Evolutionary conservation across 2,888 invertebrate genomes (phyloP).

Genomic region (Lamproptera curius): DNA sequence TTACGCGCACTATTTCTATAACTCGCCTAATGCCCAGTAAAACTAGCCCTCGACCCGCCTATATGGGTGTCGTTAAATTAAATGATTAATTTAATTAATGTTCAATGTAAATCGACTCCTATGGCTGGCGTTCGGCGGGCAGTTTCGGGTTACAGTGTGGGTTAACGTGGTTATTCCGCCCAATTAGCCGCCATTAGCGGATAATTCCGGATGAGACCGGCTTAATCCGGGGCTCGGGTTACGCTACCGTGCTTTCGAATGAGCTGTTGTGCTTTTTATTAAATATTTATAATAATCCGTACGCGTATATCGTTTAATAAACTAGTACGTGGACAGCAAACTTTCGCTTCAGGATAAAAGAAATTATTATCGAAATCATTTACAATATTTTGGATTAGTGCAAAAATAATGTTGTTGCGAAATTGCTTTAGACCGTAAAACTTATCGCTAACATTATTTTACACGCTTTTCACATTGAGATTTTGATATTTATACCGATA

Average conservation of each 20-base stretch:
- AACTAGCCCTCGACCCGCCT: background rate
- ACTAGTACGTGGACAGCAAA: no score
- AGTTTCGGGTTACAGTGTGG: slow-evolving; percentile 44
- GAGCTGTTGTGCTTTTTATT: slow-evolving; percentile 1
- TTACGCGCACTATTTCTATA: background rate
- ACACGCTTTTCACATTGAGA: no score
- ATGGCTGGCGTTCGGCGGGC: slow-evolving; percentile 34
- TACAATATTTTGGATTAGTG: no score
- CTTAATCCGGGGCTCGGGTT: slow-evolving; percentile 39
- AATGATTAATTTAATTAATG: slow-evolving; percentile 26
- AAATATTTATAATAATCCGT: no score
- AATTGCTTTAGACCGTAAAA: no score
- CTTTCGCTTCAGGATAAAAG: no score
- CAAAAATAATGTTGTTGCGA: no score
- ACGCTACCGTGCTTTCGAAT: slow-evolving; percentile 27
- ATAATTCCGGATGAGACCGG: slow-evolving; percentile 46
- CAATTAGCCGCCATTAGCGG: slow-evolving; percentile 63
- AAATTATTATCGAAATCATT: no score
- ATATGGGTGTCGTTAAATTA: slow-evolving; percentile 5
- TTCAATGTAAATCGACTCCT: slow-evolving; percentile 46
- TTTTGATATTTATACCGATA: no score
- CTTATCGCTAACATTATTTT: no score
- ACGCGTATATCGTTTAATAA: no score
- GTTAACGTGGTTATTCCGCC: slow-evolving; percentile 56
- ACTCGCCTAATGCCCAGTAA: background rate